A percentile compares a stretch with the other conserved stretches of the same genome.
phyloP scores from a whole-genome alignment of 2,113 vertebrate genomes.

The Periophthalmodon schlosseri region DNA sequence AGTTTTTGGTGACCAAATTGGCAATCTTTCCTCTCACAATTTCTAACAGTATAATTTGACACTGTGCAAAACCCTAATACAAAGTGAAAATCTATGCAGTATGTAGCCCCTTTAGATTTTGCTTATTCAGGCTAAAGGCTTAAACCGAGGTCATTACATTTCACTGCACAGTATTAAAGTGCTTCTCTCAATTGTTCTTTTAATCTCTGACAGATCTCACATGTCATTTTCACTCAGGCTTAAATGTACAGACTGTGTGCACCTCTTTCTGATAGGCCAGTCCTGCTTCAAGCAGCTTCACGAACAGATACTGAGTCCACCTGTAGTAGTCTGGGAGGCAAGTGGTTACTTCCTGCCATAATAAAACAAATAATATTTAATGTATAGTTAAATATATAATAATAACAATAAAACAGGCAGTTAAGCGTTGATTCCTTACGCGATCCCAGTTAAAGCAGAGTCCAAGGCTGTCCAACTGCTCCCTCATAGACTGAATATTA shows the following conservation, averaged over 20 bases:
- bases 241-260: constrained; percentile 36
- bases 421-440: constrained; percentile 76
- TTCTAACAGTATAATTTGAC: neutral
- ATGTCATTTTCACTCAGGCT: neutral
- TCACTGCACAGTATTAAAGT: constrained; percentile 38
- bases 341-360: constrained; percentile 89
- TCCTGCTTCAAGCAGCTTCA: constrained; percentile 90
- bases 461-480: constrained; percentile 88
- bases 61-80: neutral
- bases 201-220: constrained; percentile 23
- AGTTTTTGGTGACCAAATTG: too few relatives aligned
- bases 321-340: constrained; percentile 93
- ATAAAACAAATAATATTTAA: constrained; percentile 16
- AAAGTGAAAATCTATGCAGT: constrained; percentile 16
- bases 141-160: constrained; percentile 39
- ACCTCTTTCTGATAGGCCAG: constrained; percentile 98
- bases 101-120: neutral
- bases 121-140: constrained; percentile 14
- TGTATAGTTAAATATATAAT: neutral
- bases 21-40: too few relatives aligned
- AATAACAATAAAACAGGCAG: neutral
- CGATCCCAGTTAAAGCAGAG: constrained; percentile 95
- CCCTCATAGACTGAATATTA: constrained; percentile 90
- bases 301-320: constrained; percentile 95
- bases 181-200: constrained; percentile 15